Evolutionary conservation across 2,888 invertebrate species (phyloP), one percentile per base, ranked within the genome.

Genomic region (Uropetala carovei): DNA sequence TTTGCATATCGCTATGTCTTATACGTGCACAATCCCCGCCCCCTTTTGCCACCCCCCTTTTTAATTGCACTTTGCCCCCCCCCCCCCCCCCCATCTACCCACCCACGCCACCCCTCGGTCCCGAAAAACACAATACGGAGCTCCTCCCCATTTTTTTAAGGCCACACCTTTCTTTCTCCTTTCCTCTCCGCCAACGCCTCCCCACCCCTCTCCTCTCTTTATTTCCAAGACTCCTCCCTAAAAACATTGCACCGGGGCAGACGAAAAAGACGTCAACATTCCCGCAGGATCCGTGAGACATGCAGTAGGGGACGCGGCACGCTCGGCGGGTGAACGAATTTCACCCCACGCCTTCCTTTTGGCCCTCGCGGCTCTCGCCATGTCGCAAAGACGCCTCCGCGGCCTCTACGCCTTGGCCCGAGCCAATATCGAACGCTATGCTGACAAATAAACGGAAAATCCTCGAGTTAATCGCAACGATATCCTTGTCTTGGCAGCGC

Each of bases 81-180:
- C 27, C 82, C 5, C 18, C 86, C 64, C 60, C 89, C 64, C 64
- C 16, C 89, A 18, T 64, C n/a, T n/a, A 16, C 60, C 16, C 30
- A 3, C 83, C 18, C 83, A 11, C 11, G 9, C 43, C 57, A 83
- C 83, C 83, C 83, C 57, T 83, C 57, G 56, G 13, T 57, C 57
- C 83, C 11, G 83, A 57, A 83, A 86, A 86, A 89, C 27, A 89
- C 89, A 89, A 89, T 89, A 64, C 89, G 68, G 64, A 89, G 89
- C 89, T 89, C 89, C 89, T 89, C 89, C 89, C 89, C 43, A n/a
- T 89, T 64, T 89, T 89, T 83, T 89, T 43, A n/a, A 89, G n/a
- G 89, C 89, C 89, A 89, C 89, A 89, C 89, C 89, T 89, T 64
- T 89, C 89, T 43, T 86, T 27, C 86, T 86, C 60, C 60, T 60